phyloP scores from a whole-genome alignment of 2,113 vertebrate genomes.

The Tauraco erythrolophus region DNA sequence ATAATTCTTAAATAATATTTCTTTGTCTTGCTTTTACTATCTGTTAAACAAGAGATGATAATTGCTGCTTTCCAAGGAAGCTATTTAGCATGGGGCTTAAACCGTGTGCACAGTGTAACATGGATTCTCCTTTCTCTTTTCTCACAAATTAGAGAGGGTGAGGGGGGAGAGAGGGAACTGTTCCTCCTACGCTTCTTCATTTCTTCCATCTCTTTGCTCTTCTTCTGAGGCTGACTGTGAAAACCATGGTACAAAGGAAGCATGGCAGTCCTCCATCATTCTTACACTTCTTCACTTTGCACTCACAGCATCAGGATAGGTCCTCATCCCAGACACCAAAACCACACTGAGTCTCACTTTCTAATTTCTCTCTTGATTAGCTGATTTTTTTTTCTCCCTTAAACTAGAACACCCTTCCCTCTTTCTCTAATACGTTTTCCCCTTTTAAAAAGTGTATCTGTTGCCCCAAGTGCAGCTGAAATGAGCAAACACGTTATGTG shows the following conservation, averaged over 20 bases:
- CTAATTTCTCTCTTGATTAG: conserved; percentile 8
- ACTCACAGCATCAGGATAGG: background rate
- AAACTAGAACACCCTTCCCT: background rate
- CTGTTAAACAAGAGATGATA: background rate
- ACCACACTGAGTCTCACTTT: background rate
- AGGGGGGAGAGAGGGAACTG: background rate
- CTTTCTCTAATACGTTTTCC: background rate
- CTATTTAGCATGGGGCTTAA: background rate
- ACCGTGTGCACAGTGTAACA: background rate
- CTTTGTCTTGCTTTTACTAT: background rate
- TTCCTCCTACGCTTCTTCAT: background rate
- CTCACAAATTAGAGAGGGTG: background rate
- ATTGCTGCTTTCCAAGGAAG: background rate
- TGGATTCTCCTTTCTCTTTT: background rate
- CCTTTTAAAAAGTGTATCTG: conserved; percentile 26
- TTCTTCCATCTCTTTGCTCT: background rate
- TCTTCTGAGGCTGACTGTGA: background rate
- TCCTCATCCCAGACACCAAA: background rate
- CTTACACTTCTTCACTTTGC: background rate
- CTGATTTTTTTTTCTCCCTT: background rate
- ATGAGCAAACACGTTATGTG: conserved; percentile 25
- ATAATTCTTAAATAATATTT: background rate
- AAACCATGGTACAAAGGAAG: background rate
- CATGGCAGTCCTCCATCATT: background rate
- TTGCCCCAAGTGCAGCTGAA: conserved; percentile 23